Conservation (phyloP, 2,888 invertebrate species). For the Chymomyza procnemis region DNA sequence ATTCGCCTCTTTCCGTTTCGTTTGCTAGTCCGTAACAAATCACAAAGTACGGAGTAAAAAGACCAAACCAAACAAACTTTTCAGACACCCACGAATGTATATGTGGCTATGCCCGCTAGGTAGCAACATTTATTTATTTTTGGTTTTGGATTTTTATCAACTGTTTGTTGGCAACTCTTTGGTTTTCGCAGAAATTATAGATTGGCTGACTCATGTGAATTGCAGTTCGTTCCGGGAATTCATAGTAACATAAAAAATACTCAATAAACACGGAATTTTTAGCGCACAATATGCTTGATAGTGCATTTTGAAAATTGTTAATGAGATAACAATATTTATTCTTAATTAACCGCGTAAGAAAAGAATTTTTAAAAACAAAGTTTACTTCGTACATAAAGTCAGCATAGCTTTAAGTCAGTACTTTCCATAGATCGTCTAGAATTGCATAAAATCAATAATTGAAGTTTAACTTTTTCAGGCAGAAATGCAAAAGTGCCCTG, state of each 20-base stretch:
- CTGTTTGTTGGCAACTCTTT: neutral
- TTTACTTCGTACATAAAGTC: no score
- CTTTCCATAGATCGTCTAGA: no score
- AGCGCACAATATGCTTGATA: neutral
- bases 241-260: neutral
- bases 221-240: constrained; percentile 26
- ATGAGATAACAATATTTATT: no score
- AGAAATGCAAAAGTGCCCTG: no score
- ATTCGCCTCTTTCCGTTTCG: constrained; percentile 17
- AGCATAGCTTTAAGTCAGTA: no score
- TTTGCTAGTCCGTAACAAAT: constrained; percentile 9
- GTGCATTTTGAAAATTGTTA: neutral
- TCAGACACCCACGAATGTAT: constrained; percentile 2
- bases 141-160: constrained; percentile 1
- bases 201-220: constrained; percentile 33
- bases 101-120: constrained; percentile 10
- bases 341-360: no score
- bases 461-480: no score
- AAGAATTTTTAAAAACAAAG: no score
- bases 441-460: no score
- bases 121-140: constrained; percentile 1
- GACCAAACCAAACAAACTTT: neutral
- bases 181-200: constrained; percentile 19
- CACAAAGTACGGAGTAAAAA: neutral
- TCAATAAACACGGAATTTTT: neutral